Evolutionary conservation across 2,888 invertebrate species (phyloP), one percentile per base, ranked within the genome.

Genomic region (Barypeithes pellucidus): DNA sequence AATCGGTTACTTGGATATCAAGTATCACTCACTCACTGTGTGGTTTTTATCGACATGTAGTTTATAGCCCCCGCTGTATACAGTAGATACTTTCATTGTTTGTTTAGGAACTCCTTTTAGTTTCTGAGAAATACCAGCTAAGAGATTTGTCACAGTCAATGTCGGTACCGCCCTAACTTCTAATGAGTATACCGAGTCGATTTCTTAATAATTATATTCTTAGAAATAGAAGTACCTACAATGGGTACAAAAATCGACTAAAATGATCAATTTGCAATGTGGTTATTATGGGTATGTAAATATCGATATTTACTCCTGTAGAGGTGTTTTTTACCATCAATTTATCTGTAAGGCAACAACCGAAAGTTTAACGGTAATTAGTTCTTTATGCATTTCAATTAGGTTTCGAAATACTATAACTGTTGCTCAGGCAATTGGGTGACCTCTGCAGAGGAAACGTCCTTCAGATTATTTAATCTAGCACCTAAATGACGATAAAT

Each of bases 401-500:
- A n/a, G n/a, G n/a, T n/a, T n/a, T n/a, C n/a, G n/a, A n/a, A n/a
- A n/a, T n/a, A n/a, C n/a, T n/a, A 9, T 29, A 29, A 29, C 29
- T 29, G 29, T 29, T 54, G 54, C 2, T 36, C 45, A 33, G 12
- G 50, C 68, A 68, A 61, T 68, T 61, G 61, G 68, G 61, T 68
- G 68, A 61, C 68, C 68, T 68, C 68, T 61, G 14, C 33, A 16
- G 11, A 68, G 61, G 61, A 68, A 61, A 68, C 68, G 68, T 61
- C 68, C 68, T 68, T 68, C 68, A 52, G 18, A 29, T 39, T 68
- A 61, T 68, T 68, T 68, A 68, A 68, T 68, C 45, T 61, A 68
- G 50, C 68, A 50, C 61, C 61, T 68, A 39, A 60, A 68, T 52
- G 39, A 52, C 43, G 61, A 50, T 68, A 68, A 68, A 60, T 24